These are phyloP conservation scores for Zophobas atratus DNA, from an alignment of 1,140 invertebrate genomes.

Conservation along the genomic window DNA sequence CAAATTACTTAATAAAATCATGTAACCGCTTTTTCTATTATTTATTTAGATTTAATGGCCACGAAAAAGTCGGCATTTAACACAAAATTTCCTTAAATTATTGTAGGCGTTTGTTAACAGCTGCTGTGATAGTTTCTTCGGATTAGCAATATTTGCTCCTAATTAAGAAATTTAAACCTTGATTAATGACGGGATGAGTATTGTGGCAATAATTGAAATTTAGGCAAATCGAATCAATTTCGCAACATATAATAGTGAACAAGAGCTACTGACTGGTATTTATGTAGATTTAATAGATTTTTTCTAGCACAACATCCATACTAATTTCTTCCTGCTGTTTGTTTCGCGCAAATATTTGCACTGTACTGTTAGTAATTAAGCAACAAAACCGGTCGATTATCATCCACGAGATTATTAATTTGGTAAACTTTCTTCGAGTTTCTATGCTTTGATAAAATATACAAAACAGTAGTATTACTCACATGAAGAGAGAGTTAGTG, in stretches of 20 bases:
- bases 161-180: constrained; percentile 15
- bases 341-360: constrained; percentile 4
- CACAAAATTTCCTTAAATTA: too few relatives aligned
- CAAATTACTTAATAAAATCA: constrained; percentile 11
- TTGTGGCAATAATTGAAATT: too few relatives aligned
- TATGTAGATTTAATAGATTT: not conserved
- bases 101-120: not conserved
- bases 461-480: constrained; percentile 16
- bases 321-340: constrained; percentile 17
- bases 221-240: not conserved
- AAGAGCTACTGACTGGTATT: constrained; percentile 8
- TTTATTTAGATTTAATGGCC: not conserved
- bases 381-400: constrained; percentile 23
- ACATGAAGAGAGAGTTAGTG: constrained; percentile 40
- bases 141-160: not conserved
- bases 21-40: not conserved
- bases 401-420: constrained; percentile 1
- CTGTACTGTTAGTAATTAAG: constrained; percentile 2
- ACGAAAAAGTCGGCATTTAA: not conserved
- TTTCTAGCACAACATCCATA: constrained; percentile 14
- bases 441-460: constrained; percentile 24
- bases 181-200: not conserved
- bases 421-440: constrained; percentile 31
- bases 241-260: not conserved
- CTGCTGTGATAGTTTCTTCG: not conserved